These are phyloP conservation scores for Thera britannica DNA, from an alignment of 2,888 invertebrate genomes.

Conservation along the genomic window DNA sequence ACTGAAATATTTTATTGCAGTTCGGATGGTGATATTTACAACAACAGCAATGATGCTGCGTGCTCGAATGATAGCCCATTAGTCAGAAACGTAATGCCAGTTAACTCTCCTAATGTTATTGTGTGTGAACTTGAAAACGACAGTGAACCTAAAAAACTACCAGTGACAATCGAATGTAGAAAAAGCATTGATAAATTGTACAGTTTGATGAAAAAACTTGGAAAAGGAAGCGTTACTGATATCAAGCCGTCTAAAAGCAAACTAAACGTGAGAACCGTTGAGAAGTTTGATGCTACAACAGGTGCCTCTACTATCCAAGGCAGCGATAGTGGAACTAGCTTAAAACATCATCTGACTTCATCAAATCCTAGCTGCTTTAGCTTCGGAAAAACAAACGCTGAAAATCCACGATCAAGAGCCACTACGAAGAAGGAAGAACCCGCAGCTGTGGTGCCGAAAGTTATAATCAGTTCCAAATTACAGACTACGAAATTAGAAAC, in stretches of 20 bases:
- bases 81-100: conserved; percentile 40
- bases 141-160: conserved; percentile 45
- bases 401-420: conserved; percentile 29
- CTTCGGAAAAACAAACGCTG: conserved; percentile 52
- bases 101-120: conserved; percentile 43
- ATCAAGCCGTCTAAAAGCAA: conserved; percentile 42
- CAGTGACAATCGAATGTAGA: conserved; percentile 60
- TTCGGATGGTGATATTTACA: conserved; percentile 13
- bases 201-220: conserved; percentile 64
- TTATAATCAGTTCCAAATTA: conserved; percentile 64
- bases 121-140: conserved; percentile 20
- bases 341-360: conserved; percentile 62
- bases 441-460: conserved; percentile 60
- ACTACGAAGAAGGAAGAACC: conserved; percentile 44
- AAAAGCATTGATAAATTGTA: conserved; percentile 76
- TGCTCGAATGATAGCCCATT: conserved; percentile 29
- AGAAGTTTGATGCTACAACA: conserved; percentile 37
- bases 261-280: conserved; percentile 27
- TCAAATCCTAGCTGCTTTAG: conserved; percentile 62
- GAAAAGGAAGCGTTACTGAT: conserved; percentile 47
- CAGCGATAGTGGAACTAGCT: conserved; percentile 69
- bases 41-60: conserved; percentile 23
- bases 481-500: conserved; percentile 48
- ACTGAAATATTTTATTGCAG: conserved; percentile 15
- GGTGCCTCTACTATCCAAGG: conserved; percentile 51